These are phyloP conservation scores for Liasis olivaceus DNA, from an alignment of 2,797 vertebrate genomes.

Conservation along the genomic window DNA sequence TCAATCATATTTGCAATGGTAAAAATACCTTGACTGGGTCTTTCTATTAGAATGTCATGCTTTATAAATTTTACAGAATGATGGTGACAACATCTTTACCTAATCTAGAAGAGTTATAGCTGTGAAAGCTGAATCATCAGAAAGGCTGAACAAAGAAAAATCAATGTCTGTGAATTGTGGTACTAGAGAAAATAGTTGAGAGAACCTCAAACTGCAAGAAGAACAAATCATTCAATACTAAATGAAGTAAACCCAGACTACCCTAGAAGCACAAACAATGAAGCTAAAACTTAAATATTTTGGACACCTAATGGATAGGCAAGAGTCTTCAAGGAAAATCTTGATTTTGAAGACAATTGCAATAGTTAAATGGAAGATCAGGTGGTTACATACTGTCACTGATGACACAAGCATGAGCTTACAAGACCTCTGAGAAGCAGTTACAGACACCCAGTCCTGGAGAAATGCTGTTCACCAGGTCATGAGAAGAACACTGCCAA, in stretches of 20 bases:
- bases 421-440: not conserved
- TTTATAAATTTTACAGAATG: not conserved
- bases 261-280: not conserved
- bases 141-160: not conserved
- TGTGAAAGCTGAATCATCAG: not conserved
- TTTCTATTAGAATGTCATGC: not conserved
- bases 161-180: not conserved
- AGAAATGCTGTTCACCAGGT: not conserved
- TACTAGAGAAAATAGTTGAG: not conserved
- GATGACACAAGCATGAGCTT: not conserved
- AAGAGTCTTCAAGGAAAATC: not conserved
- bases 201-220: not conserved
- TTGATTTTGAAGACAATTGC: not conserved
- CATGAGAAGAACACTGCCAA: not conserved
- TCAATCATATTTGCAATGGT: not conserved
- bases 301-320: not conserved
- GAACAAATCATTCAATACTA: not conserved
- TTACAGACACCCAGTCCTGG: not conserved
- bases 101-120: not conserved
- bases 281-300: not conserved
- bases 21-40: not conserved
- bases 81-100: not conserved
- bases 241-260: not conserved
- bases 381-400: not conserved
- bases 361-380: not conserved